Percentiles rank a stretch among this genome's conserved stretches.
Evolutionary conservation across 1,140 invertebrate species (phyloP).

Genomic region (Musca vetustissima): DNA sequence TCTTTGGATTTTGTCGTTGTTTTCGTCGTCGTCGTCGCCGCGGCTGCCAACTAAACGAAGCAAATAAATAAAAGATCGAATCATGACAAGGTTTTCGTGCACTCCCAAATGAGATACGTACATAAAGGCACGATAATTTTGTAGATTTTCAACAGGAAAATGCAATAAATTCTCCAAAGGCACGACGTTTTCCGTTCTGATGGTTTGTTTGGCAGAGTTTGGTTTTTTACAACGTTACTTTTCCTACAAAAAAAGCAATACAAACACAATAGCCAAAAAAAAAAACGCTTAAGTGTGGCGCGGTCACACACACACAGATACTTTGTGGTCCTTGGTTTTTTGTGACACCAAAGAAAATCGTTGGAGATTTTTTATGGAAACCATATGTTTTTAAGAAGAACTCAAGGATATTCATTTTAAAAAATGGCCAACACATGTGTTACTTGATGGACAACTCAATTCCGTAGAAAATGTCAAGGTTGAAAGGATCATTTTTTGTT

Average conservation of each 20-base stretch:
- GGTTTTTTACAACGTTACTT: too few relatives aligned
- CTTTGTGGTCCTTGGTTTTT: too few relatives aligned
- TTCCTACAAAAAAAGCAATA: too few relatives aligned
- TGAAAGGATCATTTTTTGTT: background rate
- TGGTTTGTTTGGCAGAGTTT: too few relatives aligned
- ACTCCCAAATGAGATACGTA: slow-evolving; percentile 24
- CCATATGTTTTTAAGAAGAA: too few relatives aligned
- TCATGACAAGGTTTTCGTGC: slow-evolving; percentile 49
- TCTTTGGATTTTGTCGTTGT: background rate
- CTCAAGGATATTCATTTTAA: too few relatives aligned
- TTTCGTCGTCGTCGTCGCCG: background rate
- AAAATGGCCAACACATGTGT: too few relatives aligned
- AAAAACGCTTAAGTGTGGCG: background rate
- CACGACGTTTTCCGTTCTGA: slow-evolving; percentile 37
- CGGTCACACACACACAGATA: background rate
- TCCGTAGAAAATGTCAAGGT: background rate
- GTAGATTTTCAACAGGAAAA: slow-evolving; percentile 43
- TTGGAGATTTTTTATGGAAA: too few relatives aligned
- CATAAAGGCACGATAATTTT: slow-evolving; percentile 47
- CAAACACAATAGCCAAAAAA: too few relatives aligned
- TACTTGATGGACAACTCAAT: too few relatives aligned
- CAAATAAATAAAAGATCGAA: slow-evolving; percentile 42
- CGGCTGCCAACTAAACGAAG: slow-evolving; percentile 13
- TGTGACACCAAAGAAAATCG: too few relatives aligned
- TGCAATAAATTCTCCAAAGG: slow-evolving; percentile 45